Conservation (phyloP, 53 echinoderm and acorn worm genomes). For the Echinometra lucunter region DNA sequence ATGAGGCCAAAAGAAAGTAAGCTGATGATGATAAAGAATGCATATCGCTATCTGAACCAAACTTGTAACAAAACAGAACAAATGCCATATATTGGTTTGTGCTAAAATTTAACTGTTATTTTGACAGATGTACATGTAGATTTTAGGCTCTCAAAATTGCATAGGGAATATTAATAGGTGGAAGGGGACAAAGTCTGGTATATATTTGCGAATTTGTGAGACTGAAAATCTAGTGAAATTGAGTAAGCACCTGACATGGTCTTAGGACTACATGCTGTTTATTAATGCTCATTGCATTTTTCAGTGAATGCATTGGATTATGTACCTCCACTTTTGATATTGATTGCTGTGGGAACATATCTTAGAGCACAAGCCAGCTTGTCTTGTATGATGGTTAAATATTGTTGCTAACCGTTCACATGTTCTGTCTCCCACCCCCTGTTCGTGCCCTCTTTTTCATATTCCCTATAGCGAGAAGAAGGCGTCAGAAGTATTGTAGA, state of each 20-base stretch:
- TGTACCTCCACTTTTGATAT: neutral
- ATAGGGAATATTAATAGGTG: neutral
- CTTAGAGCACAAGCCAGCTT: too few species aligned
- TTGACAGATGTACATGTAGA: too few species aligned
- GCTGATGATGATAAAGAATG: neutral
- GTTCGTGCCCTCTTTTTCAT: neutral
- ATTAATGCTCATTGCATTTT: neutral
- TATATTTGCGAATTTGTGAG: too few species aligned
- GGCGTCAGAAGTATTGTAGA: neutral
- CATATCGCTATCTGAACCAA: neutral
- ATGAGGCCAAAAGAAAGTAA: constrained; percentile 38
- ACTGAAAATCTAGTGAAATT: neutral
- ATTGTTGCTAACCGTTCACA: neutral
- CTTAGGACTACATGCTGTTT: neutral
- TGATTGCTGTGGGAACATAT: too few species aligned
- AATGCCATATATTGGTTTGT: neutral
- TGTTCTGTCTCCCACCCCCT: neutral
- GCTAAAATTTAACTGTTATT: neutral
- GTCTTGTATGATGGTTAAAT: too few species aligned
- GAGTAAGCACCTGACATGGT: neutral
- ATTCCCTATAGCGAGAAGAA: neutral
- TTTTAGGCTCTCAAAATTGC: neutral
- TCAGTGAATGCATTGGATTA: neutral
- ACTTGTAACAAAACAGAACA: neutral
- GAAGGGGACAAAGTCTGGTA: neutral